Evolutionary conservation across 2,113 vertebrate species (phyloP), one percentile per base, ranked within the genome.

Genomic region (Eptatretus burgeri): DNA sequence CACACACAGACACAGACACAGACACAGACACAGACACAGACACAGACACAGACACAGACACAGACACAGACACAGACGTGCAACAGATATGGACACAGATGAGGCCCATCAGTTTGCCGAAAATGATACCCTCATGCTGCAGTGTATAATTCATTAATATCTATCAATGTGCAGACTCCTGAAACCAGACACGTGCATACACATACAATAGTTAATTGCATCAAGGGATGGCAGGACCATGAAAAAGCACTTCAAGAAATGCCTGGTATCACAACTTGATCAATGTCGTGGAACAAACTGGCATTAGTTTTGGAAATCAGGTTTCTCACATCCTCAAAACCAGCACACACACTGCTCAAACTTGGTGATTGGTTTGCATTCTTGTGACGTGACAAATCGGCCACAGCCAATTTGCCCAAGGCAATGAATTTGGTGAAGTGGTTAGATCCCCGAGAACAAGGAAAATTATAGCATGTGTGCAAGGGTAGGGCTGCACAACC

Each of bases 401-500:
- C 3, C 27, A 41, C 27, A 41, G 27, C 27, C n/a, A n/a, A n/a
- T n/a, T n/a, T n/a, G n/a, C n/a, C 27, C 7, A 41, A 41, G 7
- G 7, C 27, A 41, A 41, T 41, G 27, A 41, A 41, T 41, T n/a
- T 7, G 10, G 56, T 20, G 11, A 13, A 20, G 56, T 20, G 2
- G 2, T 20, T n/a, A 60, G n/a, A 20, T 20, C 20, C n/a, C 11
- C 56, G 9, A 60, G 9, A 11, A n/a, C 10, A 9, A 60, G 56
- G n/a, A 13, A 11, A 20, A 20, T 17, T 9, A 17, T n/a, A 60
- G 56, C n/a, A n/a, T 20, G 56, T 17, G 56, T 60, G 56, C 10
- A 3, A n/a, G n/a, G 56, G 41, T 14, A 27, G 14, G 20, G 5
- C 14, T 17, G 1, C 51, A 16, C 17, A 2, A 84, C 81, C 81